These are phyloP conservation scores for Poeciliopsis presidionis DNA, from an alignment of 2,797 vertebrate species.

Conservation along the genomic window DNA sequence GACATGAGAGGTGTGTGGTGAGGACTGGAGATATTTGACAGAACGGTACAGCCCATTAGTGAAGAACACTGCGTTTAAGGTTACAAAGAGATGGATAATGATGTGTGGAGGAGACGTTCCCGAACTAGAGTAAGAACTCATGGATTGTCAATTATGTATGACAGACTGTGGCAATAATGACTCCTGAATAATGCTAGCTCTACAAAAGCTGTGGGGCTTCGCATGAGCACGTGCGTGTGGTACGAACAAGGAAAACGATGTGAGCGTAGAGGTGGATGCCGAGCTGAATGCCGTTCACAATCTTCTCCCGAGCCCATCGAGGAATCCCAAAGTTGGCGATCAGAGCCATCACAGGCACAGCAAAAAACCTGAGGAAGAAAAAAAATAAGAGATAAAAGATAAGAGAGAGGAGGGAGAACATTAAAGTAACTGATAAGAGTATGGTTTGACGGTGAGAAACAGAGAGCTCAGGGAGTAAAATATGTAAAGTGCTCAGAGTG, in stretches of 20 bases:
- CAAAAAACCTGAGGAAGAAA: slow-evolving; percentile 86
- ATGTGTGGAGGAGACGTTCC: slow-evolving; percentile 65
- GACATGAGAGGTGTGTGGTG: slow-evolving; percentile 6
- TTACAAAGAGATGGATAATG: slow-evolving; percentile 59
- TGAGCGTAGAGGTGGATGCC: slow-evolving; percentile 94
- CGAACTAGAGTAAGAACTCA: slow-evolving; percentile 55
- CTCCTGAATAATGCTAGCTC: slow-evolving; percentile 47
- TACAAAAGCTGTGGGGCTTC: slow-evolving; percentile 20
- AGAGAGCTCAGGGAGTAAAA: slow-evolving; percentile 21
- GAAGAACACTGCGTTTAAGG: slow-evolving; percentile 54
- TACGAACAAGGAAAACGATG: slow-evolving; percentile 88
- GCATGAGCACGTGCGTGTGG: slow-evolving; percentile 11
- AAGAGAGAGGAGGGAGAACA: slow-evolving; percentile 15
- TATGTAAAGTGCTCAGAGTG: slow-evolving; percentile 41
- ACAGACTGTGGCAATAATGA: slow-evolving; percentile 53
- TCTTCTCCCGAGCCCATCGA: slow-evolving; percentile 95
- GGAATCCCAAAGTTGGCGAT: slow-evolving; percentile 95
- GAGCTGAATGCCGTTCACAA: slow-evolving; percentile 93
- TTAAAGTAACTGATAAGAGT: slow-evolving; percentile 35
- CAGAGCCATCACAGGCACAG: slow-evolving; percentile 91
- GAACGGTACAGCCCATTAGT: slow-evolving; percentile 42
- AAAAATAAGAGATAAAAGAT: slow-evolving; percentile 23
- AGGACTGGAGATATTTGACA: slow-evolving; percentile 32
- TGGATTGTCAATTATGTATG: slow-evolving; percentile 62
- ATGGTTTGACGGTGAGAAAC: slow-evolving; percentile 30